These are phyloP conservation scores for Cheilinus undulatus DNA, from an alignment of 2,113 vertebrate species.

Conservation along the genomic window DNA sequence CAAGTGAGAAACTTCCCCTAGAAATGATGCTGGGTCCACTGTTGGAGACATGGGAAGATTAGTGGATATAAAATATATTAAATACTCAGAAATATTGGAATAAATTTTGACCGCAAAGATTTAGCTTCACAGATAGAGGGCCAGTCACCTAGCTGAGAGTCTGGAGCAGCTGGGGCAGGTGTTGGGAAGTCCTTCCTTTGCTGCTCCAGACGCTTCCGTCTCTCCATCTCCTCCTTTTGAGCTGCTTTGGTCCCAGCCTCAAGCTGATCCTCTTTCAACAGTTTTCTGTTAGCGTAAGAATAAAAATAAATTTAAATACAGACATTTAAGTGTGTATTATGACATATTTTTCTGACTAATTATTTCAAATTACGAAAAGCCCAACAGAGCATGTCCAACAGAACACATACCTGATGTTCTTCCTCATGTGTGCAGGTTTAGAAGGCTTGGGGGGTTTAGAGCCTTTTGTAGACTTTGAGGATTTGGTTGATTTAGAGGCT, in stretches of 20 bases:
- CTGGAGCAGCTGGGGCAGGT: slow-evolving; percentile 71
- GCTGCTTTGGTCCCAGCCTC: slow-evolving; percentile 98
- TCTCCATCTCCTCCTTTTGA: slow-evolving; percentile 97
- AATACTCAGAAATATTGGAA: background rate
- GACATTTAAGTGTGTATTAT: background rate
- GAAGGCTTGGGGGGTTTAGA: slow-evolving; percentile 86
- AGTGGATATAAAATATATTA: background rate
- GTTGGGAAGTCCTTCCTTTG: slow-evolving; percentile 95
- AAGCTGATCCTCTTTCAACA: slow-evolving; percentile 95
- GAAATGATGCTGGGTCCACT: slow-evolving; percentile 88
- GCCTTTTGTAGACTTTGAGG: slow-evolving; percentile 75
- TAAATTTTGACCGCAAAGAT: background rate
- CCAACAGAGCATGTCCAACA: too few species aligned
- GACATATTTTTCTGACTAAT: too few species aligned
- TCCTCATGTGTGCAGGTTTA: slow-evolving; percentile 95
- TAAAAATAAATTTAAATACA: slow-evolving; percentile 25
- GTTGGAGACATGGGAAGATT: slow-evolving; percentile 20
- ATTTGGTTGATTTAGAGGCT: slow-evolving; percentile 73
- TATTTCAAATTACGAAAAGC: too few species aligned
- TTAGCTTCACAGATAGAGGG: background rate
- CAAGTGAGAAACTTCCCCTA: slow-evolving; percentile 88
- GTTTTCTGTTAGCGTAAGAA: slow-evolving; percentile 84
- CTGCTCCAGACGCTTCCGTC: slow-evolving; percentile 94
- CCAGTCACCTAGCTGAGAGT: slow-evolving; percentile 70
- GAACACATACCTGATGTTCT: slow-evolving; percentile 96